Evolutionary conservation across 2,888 invertebrate genomes (phyloP), one percentile per base, ranked within the genome.

Genomic region (Bombylius major): DNA sequence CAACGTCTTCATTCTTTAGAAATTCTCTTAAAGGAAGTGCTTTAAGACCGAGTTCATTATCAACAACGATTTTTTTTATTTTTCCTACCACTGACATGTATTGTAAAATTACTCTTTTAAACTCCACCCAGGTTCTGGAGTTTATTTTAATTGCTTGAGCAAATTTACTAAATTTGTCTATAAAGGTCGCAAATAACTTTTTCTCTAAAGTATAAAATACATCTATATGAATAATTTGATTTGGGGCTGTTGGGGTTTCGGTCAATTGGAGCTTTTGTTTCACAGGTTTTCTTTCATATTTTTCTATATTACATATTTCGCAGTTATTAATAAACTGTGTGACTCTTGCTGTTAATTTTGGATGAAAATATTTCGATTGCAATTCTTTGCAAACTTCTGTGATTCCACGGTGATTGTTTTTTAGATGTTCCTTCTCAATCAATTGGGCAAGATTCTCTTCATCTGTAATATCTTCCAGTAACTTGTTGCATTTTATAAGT

Each of bases 141-240:
- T 34, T 42, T 11, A 62, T 58, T 54, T 53, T 57, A 4, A 58
- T 58, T 4, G 64, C 64, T 54, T 58, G 61, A 9, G 59, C 62
- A 51, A 59, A 61, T 58, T 62, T 60, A 8, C 62, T 55, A 50
- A 65, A 65, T 34, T 61, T 57, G 39, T 65, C 65, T 5, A 63
- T 59, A 9, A 62, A 56, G 32, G 62, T 51, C n/a, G n/a, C n/a
- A n/a, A n/a, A n/a, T n/a, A n/a, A n/a, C n/a, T n/a, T 47, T 52
- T 62, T 61, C 12, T 58, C 42, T 12, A 62, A 49, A 3, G 32
- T 55, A 31, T 56, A 59, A 47, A 62, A 23, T 23, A 23, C 23
- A 23, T 23, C 23, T 23, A 23, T 23, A 23, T 23, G 1, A 23
- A 2, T 23, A 23, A 23, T 23, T 23, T 23, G 23, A 3, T 23